Conservation (phyloP, 2,113 vertebrate genomes). For the Formicarius rufipectus region DNA sequence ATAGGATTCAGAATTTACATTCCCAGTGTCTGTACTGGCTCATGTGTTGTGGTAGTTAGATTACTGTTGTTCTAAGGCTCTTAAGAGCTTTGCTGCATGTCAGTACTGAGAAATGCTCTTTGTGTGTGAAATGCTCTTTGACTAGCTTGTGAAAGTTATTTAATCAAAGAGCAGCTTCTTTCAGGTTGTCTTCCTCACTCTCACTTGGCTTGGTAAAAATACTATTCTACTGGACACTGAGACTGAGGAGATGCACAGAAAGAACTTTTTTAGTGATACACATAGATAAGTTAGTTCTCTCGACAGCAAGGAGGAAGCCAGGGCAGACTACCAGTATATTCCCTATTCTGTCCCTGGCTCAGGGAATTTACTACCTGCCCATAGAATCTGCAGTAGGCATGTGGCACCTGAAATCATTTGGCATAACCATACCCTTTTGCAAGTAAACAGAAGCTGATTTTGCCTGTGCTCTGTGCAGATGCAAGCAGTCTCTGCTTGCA, state of each 20-base stretch:
- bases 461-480: background rate
- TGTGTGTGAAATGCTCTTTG: background rate
- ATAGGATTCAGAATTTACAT: background rate
- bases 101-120: background rate
- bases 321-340: background rate
- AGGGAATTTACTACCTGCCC: background rate
- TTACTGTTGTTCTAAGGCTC: background rate
- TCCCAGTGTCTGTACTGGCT: background rate
- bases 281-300: background rate
- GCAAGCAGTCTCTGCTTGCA: background rate
- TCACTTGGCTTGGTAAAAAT: background rate
- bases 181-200: background rate
- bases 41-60: background rate
- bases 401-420: background rate
- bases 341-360: background rate
- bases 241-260: background rate
- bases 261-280: background rate
- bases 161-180: background rate
- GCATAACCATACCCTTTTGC: background rate
- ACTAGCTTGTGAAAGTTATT: background rate
- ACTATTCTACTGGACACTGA: background rate
- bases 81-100: background rate
- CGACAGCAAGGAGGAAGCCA: background rate
- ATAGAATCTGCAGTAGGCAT: background rate
- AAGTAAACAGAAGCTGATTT: background rate